These are phyloP conservation scores for Trissonchulus sp. DNA, from an alignment of 2,888 invertebrate species.

Conservation along the genomic window DNA sequence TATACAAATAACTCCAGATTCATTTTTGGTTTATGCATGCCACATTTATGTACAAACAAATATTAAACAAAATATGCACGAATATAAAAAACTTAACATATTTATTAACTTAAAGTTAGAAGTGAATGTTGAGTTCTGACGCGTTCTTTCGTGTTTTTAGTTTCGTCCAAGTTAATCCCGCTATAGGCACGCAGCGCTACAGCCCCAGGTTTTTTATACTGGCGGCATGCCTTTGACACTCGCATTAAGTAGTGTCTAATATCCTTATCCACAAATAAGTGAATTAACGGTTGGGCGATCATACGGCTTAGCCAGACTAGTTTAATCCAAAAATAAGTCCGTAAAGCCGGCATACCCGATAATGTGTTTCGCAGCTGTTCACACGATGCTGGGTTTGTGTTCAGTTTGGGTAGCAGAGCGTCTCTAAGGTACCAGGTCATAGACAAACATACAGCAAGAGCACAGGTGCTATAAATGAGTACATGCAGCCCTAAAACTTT, in stretches of 20 bases:
- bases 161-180: no score
- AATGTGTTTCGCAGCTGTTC: not conserved
- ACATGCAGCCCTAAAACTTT: not conserved
- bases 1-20: no score
- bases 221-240: no score
- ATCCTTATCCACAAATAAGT: not conserved
- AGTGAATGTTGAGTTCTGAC: no score
- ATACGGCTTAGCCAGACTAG: not conserved
- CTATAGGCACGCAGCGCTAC: no score
- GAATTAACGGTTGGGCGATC: not conserved
- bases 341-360: not conserved
- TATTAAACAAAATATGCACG: no score
- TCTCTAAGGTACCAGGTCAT: not conserved
- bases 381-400: not conserved
- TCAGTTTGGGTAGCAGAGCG: not conserved
- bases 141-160: no score
- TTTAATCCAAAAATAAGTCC: not conserved
- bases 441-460: not conserved
- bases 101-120: no score
- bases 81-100: no score
- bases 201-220: no score
- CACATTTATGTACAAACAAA: no score
- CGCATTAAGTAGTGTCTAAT: not conserved
- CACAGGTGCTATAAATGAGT: not conserved
- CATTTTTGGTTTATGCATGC: no score